phyloP scores from a whole-genome alignment of 2,797 vertebrate genomes.

The Smutsia temminckii region DNA sequence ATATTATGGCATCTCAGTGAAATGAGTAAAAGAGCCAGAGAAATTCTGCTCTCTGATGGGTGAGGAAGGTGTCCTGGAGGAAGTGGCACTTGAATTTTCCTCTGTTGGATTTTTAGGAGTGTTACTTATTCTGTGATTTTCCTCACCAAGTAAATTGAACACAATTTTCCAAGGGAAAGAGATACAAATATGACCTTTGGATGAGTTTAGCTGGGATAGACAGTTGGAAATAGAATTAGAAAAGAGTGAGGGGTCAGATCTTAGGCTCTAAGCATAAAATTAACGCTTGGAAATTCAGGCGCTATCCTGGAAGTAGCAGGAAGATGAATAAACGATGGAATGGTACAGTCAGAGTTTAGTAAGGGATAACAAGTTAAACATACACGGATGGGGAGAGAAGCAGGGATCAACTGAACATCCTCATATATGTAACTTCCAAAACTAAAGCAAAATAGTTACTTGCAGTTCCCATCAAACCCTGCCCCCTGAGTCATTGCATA shows the following conservation, averaged over 20 bases:
- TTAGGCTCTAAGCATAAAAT: neutral
- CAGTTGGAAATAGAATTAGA: neutral
- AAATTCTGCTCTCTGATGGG: neutral
- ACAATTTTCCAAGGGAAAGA: neutral
- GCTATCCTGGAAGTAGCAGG: neutral
- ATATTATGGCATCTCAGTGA: neutral
- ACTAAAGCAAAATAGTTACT: neutral
- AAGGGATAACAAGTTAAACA: neutral
- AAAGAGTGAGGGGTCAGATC: neutral
- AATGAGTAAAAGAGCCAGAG: neutral
- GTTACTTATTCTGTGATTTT: neutral
- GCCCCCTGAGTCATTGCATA: neutral
- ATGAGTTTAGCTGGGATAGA: neutral
- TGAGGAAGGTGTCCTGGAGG: neutral
- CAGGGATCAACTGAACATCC: neutral
- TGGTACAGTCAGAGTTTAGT: neutral
- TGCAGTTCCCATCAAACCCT: neutral
- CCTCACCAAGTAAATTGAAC: neutral
- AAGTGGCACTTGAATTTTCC: neutral
- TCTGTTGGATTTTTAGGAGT: neutral
- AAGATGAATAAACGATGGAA: neutral
- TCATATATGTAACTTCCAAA: neutral
- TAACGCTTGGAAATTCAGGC: neutral
- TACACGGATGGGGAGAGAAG: neutral
- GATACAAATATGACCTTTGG: neutral